phyloP scores from a whole-genome alignment of 2,888 invertebrate species.

The Rambutsinella grinnellia region DNA sequence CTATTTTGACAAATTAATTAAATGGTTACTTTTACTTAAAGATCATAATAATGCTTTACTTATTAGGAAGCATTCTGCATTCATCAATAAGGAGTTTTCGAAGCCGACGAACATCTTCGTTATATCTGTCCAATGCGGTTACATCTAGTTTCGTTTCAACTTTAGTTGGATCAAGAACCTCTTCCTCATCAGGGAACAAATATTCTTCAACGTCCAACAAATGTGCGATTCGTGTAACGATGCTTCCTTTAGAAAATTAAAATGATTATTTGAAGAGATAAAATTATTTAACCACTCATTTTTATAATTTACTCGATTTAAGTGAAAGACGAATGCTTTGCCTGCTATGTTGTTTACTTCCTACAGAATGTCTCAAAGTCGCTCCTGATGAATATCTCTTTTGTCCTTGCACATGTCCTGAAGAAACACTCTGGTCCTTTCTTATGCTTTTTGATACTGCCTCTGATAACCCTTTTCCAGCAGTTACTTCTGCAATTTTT shows the following conservation, averaged over 20 bases:
- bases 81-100: conserved; percentile 52
- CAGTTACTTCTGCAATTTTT: neutral
- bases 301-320: too few species aligned
- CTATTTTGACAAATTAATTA: neutral
- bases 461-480: conserved; percentile 17
- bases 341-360: too few species aligned
- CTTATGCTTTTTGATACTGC: neutral
- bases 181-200: conserved; percentile 41
- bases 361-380: too few species aligned
- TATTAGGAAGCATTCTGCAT: conserved; percentile 48
- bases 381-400: too few species aligned
- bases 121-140: conserved; percentile 62
- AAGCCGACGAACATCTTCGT: conserved; percentile 59
- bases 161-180: conserved; percentile 1
- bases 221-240: neutral
- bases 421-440: neutral
- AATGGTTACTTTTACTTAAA: neutral
- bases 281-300: too few species aligned
- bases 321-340: too few species aligned
- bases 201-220: conserved; percentile 27
- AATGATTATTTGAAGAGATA: too few species aligned
- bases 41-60: conserved; percentile 9
- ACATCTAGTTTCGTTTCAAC: conserved; percentile 50
- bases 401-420: too few species aligned
- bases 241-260: conserved; percentile 5